A percentile compares a stretch with the other conserved stretches of the same genome.
Conservation (phyloP, 2,797 vertebrate genomes). For the Anguilla marmorata region DNA sequence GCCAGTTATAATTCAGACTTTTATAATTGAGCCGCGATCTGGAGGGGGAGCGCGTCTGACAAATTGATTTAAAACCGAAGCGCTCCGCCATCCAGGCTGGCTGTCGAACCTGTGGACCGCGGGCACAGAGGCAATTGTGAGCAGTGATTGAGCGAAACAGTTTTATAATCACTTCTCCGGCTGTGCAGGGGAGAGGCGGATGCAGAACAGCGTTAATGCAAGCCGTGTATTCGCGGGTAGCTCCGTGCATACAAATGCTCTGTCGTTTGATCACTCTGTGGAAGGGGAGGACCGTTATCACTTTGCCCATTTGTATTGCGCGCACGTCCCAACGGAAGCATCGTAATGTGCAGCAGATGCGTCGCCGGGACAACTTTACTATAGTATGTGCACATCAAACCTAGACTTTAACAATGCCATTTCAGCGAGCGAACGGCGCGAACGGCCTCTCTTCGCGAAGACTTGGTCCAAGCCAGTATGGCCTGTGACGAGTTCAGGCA, state of each 20-base stretch:
- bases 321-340: not conserved
- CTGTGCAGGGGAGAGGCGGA: conserved; percentile 4
- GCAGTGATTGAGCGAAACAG: conserved; percentile 54
- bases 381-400: not conserved
- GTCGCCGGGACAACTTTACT: not conserved
- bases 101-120: conserved; percentile 51
- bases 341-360: no score
- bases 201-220: not conserved
- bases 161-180: conserved; percentile 5
- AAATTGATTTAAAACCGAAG: conserved; percentile 78
- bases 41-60: conserved; percentile 73
- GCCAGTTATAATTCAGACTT: conserved; percentile 69
- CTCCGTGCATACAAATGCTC: conserved; percentile 17
- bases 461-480: no score
- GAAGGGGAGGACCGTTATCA: not conserved
- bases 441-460: not conserved
- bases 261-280: not conserved
- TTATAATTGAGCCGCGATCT: conserved; percentile 73
- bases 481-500: not conserved
- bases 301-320: not conserved
- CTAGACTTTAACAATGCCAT: not conserved
- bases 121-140: conserved; percentile 63
- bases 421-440: not conserved
- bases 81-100: conserved; percentile 70
- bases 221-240: not conserved